Evolutionary conservation across 2,888 invertebrate species (phyloP).

Genomic region (Pterostichus madidus): DNA sequence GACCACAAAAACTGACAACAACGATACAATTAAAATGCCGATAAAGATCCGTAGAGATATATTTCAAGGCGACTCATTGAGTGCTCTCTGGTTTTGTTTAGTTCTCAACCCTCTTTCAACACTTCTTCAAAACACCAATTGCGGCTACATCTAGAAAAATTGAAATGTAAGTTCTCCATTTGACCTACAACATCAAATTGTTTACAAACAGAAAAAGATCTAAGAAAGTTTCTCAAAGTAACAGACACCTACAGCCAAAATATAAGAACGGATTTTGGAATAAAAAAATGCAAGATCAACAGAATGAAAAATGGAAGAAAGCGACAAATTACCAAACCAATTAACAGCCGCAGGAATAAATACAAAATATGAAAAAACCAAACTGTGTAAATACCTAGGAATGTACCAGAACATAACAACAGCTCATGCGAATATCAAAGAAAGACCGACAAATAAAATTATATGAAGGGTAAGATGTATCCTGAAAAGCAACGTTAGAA

Average conservation of each 20-base stretch:
- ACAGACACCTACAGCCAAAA: slow-evolving; percentile 24
- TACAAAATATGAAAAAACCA: neutral
- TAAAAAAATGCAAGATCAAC: slow-evolving; percentile 17
- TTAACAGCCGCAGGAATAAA: neutral
- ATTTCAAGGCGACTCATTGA: slow-evolving; percentile 19
- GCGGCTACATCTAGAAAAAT: slow-evolving; percentile 2
- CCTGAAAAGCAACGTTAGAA: no score
- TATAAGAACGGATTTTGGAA: slow-evolving; percentile 19
- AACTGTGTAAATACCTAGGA: slow-evolving; percentile 14
- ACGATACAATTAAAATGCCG: neutral
- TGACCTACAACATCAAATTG: slow-evolving; percentile 21
- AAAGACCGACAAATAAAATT: neutral
- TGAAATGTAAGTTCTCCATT: neutral
- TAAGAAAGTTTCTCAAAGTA: neutral
- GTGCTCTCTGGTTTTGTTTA: slow-evolving; percentile 25
- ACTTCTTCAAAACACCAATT: neutral
- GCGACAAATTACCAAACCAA: neutral
- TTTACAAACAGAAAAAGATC: slow-evolving; percentile 17
- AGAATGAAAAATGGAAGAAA: slow-evolving; percentile 25
- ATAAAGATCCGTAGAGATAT: slow-evolving; percentile 12
- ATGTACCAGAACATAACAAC: neutral
- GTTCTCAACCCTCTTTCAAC: slow-evolving; percentile 17
- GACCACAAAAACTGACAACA: neutral
- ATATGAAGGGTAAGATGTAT: no score
- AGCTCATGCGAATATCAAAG: neutral